Conservation (phyloP, 2,888 invertebrate genomes). For the Rhingia rostrata region DNA sequence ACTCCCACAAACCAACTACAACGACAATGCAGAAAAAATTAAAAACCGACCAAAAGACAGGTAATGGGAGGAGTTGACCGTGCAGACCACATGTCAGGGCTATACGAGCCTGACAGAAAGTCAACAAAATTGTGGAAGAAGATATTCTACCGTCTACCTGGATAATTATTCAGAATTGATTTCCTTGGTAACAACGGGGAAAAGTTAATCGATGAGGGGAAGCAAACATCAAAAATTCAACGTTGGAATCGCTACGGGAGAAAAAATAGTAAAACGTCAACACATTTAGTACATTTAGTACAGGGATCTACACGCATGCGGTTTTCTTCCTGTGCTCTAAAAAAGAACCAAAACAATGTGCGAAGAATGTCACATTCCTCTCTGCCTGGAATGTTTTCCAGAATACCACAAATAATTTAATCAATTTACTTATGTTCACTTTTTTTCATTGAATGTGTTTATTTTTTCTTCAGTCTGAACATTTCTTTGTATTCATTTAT, state of each 20-base stretch:
- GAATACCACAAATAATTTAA: too few species aligned
- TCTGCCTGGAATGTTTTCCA: too few species aligned
- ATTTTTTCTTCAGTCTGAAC: too few species aligned
- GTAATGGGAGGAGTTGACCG: slow-evolving; percentile 25
- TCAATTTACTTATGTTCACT: too few species aligned
- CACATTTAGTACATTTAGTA: not conserved
- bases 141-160: slow-evolving; percentile 35
- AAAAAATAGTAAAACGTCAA: not conserved
- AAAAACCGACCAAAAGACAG: too few species aligned
- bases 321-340: too few species aligned
- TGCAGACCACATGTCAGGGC: slow-evolving; percentile 44
- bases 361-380: too few species aligned
- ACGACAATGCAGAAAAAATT: too few species aligned
- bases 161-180: not conserved
- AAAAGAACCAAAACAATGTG: too few species aligned
- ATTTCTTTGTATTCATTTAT: too few species aligned
- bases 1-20: too few species aligned
- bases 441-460: too few species aligned
- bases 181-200: not conserved
- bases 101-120: slow-evolving; percentile 49
- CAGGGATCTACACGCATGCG: not conserved
- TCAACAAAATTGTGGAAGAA: slow-evolving; percentile 62
- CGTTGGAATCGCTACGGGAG: not conserved
- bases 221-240: not conserved
- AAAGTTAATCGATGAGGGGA: not conserved